phyloP scores from a whole-genome alignment of 2,113 vertebrate genomes.

The Oenanthe oenanthe region DNA sequence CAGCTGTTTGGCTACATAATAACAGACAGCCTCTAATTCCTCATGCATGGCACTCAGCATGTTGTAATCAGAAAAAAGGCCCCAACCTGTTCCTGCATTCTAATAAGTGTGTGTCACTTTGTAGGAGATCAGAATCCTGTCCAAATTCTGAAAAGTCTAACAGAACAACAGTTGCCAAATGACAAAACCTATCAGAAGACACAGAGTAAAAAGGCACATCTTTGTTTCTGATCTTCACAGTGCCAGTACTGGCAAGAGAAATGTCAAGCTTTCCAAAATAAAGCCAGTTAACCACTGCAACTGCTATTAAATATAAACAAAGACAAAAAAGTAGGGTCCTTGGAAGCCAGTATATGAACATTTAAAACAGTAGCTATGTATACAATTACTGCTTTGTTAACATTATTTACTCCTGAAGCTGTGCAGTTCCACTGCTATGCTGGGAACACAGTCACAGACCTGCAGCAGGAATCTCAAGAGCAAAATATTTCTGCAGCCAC shows the following conservation, averaged over 20 bases:
- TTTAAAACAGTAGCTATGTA: conserved; percentile 20
- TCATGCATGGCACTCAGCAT: conserved; percentile 42
- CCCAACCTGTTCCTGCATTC: conserved; percentile 35
- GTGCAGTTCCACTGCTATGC: background rate
- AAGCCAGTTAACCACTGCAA: conserved; percentile 33
- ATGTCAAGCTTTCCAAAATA: conserved; percentile 27
- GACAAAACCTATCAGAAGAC: conserved; percentile 54
- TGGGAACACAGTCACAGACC: background rate
- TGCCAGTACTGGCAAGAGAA: background rate
- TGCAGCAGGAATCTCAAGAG: background rate
- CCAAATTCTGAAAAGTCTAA: conserved; percentile 42
- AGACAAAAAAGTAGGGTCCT: background rate
- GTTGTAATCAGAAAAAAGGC: conserved; percentile 35
- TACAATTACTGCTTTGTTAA: conserved; percentile 4
- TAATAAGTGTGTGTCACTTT: conserved; percentile 26
- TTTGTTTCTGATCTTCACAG: conserved; percentile 46
- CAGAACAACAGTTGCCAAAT: conserved; percentile 51
- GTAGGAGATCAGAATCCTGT: conserved; percentile 49
- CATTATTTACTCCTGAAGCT: background rate
- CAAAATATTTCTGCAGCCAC: background rate
- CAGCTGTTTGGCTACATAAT: conserved; percentile 31
- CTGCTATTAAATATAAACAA: conserved; percentile 48
- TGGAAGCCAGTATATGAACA: background rate
- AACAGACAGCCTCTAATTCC: conserved; percentile 30
- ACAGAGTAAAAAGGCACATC: conserved; percentile 30